Conservation (phyloP, 2,888 invertebrate species). For the Neoscelio sp. region DNA sequence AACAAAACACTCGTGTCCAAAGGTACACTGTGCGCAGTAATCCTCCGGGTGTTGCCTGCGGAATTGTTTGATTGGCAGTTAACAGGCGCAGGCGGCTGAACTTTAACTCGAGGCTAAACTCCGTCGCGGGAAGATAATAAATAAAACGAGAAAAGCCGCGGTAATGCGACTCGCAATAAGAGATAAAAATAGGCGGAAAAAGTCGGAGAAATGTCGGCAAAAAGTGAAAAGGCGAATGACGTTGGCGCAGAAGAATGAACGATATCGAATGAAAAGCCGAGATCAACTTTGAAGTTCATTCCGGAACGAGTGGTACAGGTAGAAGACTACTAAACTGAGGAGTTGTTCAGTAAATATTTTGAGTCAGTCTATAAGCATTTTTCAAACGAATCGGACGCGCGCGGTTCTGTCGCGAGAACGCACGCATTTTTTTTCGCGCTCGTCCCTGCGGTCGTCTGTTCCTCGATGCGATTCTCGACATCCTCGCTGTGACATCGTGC, state of each 20-base stretch:
- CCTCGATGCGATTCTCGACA: not conserved
- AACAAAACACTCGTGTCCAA: too few relatives aligned
- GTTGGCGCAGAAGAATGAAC: too few relatives aligned
- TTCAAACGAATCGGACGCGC: constrained; percentile 61
- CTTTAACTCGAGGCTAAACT: too few relatives aligned
- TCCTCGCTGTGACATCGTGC: not conserved
- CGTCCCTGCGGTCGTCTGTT: not conserved
- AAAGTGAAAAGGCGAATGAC: constrained; percentile 9
- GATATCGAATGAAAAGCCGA: constrained; percentile 5
- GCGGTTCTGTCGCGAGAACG: constrained; percentile 30
- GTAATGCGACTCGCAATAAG: not conserved
- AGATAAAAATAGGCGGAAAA: constrained; percentile 37
- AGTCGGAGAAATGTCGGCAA: constrained; percentile 17
- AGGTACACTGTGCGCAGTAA: too few relatives aligned
- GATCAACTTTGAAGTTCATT: constrained; percentile 37
- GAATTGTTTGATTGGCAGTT: too few relatives aligned
- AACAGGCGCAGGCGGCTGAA: too few relatives aligned
- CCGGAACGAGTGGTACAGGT: constrained; percentile 52
- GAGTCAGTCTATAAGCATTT: constrained; percentile 63
- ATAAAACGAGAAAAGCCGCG: too few relatives aligned
- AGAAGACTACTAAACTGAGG: constrained; percentile 45
- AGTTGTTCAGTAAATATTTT: constrained; percentile 62
- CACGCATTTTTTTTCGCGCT: constrained; percentile 5
- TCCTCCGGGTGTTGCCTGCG: too few relatives aligned
- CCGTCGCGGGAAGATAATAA: too few relatives aligned